These are phyloP conservation scores for Manis javanica DNA, from an alignment of 2,797 vertebrate genomes.

Conservation along the genomic window DNA sequence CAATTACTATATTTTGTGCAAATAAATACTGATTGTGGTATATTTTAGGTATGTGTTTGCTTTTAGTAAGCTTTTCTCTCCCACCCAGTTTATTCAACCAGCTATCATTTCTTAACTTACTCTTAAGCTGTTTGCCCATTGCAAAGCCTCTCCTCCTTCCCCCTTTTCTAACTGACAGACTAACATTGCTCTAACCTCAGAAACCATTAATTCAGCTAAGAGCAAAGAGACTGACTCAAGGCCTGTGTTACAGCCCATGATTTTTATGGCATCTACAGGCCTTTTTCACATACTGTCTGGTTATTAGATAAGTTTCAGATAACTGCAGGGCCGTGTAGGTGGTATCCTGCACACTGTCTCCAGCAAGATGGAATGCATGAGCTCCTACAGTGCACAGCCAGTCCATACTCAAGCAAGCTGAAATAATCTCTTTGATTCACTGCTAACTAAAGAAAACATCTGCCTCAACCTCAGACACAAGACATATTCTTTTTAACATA, in stretches of 20 bases:
- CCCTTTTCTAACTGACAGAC: background rate
- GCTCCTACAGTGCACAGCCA: rapidly evolving
- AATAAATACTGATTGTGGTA: background rate
- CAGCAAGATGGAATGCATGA: background rate
- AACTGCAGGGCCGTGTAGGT: background rate
- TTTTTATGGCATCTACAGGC: background rate
- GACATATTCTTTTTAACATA: background rate
- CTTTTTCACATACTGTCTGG: background rate
- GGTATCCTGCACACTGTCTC: background rate
- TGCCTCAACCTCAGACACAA: background rate
- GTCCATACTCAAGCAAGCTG: background rate
- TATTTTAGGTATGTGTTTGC: background rate
- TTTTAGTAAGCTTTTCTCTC: background rate
- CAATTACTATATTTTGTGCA: background rate
- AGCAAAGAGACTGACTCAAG: background rate
- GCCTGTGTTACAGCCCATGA: background rate
- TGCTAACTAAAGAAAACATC: background rate
- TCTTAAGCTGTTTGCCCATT: background rate
- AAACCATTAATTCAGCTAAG: background rate
- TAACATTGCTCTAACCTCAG: background rate
- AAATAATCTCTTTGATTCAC: background rate
- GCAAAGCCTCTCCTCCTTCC: background rate
- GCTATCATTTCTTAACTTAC: background rate
- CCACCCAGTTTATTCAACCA: background rate
- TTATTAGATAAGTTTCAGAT: background rate